Base-by-base conservation (phyloP, 1,140 invertebrate genomes). In the Pissodes strobi region DNA sequence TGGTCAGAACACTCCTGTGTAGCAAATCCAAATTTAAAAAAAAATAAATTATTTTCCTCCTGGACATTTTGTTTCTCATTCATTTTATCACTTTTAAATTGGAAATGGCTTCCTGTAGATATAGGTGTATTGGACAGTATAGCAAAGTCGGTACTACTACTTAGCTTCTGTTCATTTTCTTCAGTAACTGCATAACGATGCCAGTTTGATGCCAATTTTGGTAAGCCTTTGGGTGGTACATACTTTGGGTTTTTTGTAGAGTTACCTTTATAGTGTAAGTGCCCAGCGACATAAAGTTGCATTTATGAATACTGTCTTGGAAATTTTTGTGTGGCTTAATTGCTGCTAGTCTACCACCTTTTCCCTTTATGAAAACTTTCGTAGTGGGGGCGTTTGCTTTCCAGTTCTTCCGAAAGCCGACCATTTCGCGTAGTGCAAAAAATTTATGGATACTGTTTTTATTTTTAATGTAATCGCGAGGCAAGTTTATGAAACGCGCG, bases 1-100 rank as follows among this genome's bases (percentile, higher is more conserved):
- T 63, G 15, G 68, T 69, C n/a, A 46, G 27, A 12, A 75, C 59
- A 64, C 72, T 70, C n/a, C 59, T 51, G 25, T 65, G 45, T 9
- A 75, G 45, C 19, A 70, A 25, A 53, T 66, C 66, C 30, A 75
- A 39, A 63, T 75, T 69, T 48, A 75, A 68, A 37, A n/a, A 63
- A 52, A 39, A 75, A 73, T 48, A 72, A 62, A 25, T 59, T 37
- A 64, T 62, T 38, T 27, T 41, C 56, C 2, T 46, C 21, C 21
- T n/a, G n/a, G n/a, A n/a, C n/a, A n/a, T n/a, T n/a, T 10, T 56
- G 39, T 46, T 66, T 51, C 17, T 55, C 53, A 18, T 64, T 52
- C n/a, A 34, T 3, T 10, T 63, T 56, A 46, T 72, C 69, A 48
- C 45, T 59, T 58, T 72, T 72, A 56, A 69, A 70, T 41, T 73